Base-by-base conservation (phyloP, 2,113 vertebrate genomes). In the Ramphastos sulfuratus region DNA sequence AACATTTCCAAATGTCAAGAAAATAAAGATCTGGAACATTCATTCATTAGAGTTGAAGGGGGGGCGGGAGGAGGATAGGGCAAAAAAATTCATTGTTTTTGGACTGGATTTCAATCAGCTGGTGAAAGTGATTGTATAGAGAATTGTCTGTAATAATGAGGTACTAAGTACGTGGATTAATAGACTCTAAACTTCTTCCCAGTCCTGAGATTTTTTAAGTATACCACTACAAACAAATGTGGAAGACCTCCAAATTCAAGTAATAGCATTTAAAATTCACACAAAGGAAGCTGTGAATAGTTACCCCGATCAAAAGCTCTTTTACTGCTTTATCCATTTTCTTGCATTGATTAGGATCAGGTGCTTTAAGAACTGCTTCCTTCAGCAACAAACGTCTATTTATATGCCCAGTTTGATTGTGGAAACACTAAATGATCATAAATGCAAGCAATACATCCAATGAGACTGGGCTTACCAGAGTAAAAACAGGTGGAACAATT, bases 351-450 rank as follows among this genome's bases (percentile, higher is more conserved):
- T 86, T 75, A 79, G 56, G 87, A 72, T 67, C 31, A 35, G 33
- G 31, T 89, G 21, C 58, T 84, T 84, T 65, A 82, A 65, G 31
- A 94, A 84, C 28, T 52, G 54, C 84, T 95, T 87, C 66, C 65
- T 91, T 92, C 78, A 87, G 89, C 66, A 91, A 31, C 25, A 91
- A 82, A 82, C 19, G 58, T 39, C 65, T 92, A 66, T 87, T 93
- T 85, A 80, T 80, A 70, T 70, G 28, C 20, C 42, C 78, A 65
- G 19, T 75, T 50, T 91, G 87, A 84, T 63, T 27, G 55, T 69
- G 74, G 69, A 89, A 79, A 78, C 56, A 67, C 16, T 69, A 54
- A 85, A 85, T n/a, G 67, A 95, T 77, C 54, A 28, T 3, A 85
- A 58, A 55, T 85, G 33, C 33, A 82, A 89, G 63, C n/a, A 84